Evolutionary conservation across 2,113 vertebrate genomes (phyloP).

Genomic region (Columbina picui): DNA sequence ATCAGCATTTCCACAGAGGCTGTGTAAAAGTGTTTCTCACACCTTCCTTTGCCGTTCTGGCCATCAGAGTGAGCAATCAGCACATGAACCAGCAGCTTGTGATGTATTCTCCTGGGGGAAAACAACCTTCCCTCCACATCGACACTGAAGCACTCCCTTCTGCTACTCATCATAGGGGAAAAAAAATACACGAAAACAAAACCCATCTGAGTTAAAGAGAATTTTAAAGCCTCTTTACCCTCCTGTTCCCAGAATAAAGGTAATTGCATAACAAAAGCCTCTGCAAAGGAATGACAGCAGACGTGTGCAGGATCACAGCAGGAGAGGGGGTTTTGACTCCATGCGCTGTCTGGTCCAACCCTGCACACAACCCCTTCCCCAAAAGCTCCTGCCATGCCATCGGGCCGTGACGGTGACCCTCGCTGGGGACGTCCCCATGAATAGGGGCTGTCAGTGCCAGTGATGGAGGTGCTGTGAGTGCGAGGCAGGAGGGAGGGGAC

Average conservation of each 20-base stretch:
- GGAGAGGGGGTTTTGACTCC: not conserved
- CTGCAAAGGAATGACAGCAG: not conserved
- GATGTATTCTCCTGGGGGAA: not conserved
- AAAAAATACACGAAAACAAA: not conserved
- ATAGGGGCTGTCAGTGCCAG: constrained; percentile 9
- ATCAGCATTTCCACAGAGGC: not conserved
- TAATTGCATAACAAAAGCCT: not conserved
- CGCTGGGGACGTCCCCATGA: constrained; percentile 6
- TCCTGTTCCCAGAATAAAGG: not conserved
- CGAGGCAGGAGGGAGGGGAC: not conserved
- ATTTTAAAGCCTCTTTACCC: not conserved
- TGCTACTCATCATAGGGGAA: not conserved
- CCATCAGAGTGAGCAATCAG: not conserved
- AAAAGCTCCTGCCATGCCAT: not conserved
- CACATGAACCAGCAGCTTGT: not conserved
- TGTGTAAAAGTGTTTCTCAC: not conserved
- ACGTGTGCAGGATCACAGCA: not conserved
- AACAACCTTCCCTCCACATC: not conserved
- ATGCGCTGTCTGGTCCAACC: accelerated
- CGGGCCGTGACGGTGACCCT: not conserved
- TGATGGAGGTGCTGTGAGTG: not conserved
- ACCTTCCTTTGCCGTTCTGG: not conserved
- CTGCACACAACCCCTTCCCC: no score
- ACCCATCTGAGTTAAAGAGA: not conserved
- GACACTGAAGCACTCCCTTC: not conserved